These are phyloP conservation scores for Setipinna tenuifilis DNA, from an alignment of 2,797 vertebrate species.

Conservation along the genomic window DNA sequence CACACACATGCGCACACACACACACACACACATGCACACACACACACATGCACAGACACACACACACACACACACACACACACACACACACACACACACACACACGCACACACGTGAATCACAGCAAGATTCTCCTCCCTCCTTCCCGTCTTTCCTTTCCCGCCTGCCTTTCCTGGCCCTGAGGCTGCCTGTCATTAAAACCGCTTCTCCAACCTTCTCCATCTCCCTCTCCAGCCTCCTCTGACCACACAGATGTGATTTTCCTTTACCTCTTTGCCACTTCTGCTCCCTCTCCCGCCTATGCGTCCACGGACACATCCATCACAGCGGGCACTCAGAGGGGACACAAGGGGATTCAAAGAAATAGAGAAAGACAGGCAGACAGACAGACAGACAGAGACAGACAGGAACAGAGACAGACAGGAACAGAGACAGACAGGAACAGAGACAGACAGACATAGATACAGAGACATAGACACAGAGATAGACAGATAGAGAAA, in stretches of 20 bases:
- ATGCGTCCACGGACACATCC: neutral
- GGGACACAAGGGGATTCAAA: neutral
- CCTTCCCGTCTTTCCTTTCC: too few species aligned
- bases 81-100: neutral
- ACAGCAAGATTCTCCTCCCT: neutral
- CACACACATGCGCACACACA: neutral
- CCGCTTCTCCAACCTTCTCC: too few species aligned
- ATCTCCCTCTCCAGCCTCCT: too few species aligned
- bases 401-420: neutral
- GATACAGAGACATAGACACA: neutral
- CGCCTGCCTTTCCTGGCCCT: too few species aligned
- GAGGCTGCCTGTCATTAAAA: too few species aligned
- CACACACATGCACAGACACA: slow-evolving; percentile 1
- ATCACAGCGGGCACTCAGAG: too few species aligned
- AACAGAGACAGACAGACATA: neutral
- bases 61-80: slow-evolving; percentile 10
- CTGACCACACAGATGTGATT: neutral
- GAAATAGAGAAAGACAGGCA: neutral
- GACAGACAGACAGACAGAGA: neutral
- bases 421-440: neutral
- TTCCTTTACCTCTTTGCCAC: neutral
- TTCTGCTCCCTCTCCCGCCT: neutral
- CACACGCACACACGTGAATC: slow-evolving; percentile 34
- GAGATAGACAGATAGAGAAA: too few species aligned
- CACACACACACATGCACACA: slow-evolving; percentile 17